Evolutionary conservation across 2,797 vertebrate species (phyloP).

Genomic region (Coendou prehensilis): DNA sequence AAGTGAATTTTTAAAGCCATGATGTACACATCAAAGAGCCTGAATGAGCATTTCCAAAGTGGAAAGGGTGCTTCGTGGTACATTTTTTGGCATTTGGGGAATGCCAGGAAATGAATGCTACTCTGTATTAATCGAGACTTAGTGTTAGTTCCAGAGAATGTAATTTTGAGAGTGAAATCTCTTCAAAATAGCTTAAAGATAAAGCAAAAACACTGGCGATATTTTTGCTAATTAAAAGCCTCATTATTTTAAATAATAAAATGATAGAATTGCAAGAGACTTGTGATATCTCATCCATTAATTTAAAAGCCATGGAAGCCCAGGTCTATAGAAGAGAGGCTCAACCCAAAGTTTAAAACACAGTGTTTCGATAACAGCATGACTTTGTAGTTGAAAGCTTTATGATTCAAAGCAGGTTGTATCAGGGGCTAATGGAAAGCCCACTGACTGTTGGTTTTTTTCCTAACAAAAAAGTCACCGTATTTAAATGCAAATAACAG

Average conservation of each 20-base stretch:
- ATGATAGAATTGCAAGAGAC: not conserved
- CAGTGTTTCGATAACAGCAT: not conserved
- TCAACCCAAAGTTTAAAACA: conserved; percentile 15
- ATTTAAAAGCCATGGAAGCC: conserved; percentile 47
- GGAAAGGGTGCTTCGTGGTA: not conserved
- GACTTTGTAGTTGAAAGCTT: conserved; percentile 49
- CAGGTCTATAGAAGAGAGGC: not conserved
- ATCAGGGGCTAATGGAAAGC: conserved; percentile 18
- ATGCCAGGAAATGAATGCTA: not conserved
- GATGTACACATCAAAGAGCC: not conserved
- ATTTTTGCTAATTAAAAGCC: conserved; percentile 22
- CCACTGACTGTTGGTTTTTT: not conserved
- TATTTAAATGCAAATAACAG: conserved; percentile 65
- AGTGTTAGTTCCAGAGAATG: not conserved
- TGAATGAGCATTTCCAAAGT: not conserved
- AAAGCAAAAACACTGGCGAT: not conserved
- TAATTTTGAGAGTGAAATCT: not conserved
- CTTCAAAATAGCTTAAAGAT: not conserved
- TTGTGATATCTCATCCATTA: not conserved
- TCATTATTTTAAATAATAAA: conserved; percentile 52
- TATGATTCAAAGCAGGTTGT: conserved; percentile 61
- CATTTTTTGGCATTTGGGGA: not conserved
- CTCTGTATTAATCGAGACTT: not conserved
- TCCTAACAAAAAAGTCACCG: conserved; percentile 26
- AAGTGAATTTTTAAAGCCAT: not conserved